Percentiles rank a stretch among this genome's conserved stretches.
phyloP scores from a whole-genome alignment of 1,140 invertebrate species.

The Palaemon carinicauda region DNA sequence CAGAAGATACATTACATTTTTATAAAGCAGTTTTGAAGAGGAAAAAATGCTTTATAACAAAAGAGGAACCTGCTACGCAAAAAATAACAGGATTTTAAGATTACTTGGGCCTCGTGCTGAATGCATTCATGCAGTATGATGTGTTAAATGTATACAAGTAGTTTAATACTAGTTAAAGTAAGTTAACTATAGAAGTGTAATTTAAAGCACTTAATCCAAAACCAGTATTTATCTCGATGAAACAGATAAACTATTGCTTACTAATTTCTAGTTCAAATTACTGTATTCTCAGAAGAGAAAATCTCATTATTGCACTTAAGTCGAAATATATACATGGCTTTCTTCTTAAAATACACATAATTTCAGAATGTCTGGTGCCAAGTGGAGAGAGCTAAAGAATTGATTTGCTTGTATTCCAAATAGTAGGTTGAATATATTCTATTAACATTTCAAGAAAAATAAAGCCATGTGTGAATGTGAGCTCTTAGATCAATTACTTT shows the following conservation, averaged over 20 bases:
- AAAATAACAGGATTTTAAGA: background rate
- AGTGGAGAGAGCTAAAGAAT: background rate
- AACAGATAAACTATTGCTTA: conserved; percentile 10
- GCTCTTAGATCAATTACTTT: too few species aligned
- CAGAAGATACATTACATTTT: background rate
- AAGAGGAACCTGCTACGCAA: too few species aligned
- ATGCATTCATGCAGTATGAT: background rate
- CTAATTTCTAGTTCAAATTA: conserved; percentile 9
- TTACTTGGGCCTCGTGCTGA: background rate
- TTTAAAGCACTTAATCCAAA: conserved; percentile 45
- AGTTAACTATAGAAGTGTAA: conserved; percentile 9
- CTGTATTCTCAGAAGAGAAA: background rate
- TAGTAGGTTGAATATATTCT: background rate
- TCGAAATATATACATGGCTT: conserved; percentile 27
- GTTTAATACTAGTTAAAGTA: conserved; percentile 1
- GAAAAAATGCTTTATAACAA: too few species aligned
- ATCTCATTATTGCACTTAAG: conserved; percentile 35
- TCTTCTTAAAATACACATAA: conserved; percentile 34
- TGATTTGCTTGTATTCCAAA: background rate
- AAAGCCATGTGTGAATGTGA: too few species aligned
- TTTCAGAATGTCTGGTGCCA: background rate
- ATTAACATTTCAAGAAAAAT: background rate
- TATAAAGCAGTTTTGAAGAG: background rate
- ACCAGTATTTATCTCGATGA: conserved; percentile 17
- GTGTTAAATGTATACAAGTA: background rate